A percentile compares a stretch with the other conserved stretches of the same genome.
These are phyloP conservation scores for Margaritifera margaritifera DNA, from an alignment of 2,888 invertebrate species.

Conservation along the genomic window DNA sequence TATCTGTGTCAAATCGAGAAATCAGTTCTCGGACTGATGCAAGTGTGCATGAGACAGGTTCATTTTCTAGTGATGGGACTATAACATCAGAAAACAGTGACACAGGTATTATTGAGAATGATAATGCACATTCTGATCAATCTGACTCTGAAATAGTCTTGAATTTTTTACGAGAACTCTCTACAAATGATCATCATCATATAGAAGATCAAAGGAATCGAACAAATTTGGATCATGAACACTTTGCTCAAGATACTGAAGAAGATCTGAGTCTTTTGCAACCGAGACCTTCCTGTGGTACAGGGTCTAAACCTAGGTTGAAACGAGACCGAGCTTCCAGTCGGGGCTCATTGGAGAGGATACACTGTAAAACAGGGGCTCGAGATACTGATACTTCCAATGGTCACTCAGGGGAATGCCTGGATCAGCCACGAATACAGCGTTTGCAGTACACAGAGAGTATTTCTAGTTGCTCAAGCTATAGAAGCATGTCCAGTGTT, in stretches of 20 bases:
- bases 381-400: constrained; percentile 3
- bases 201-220: no score
- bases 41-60: constrained; percentile 20
- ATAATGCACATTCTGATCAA: no score
- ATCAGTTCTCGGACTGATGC: not conserved
- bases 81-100: not conserved
- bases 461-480: constrained; percentile 42
- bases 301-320: no score
- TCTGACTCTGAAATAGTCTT: no score
- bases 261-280: no score
- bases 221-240: no score
- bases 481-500: constrained; percentile 27
- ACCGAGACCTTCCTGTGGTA: no score
- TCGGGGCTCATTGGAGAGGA: constrained; percentile 22
- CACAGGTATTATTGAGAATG: not conserved
- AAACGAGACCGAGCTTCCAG: not conserved
- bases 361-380: constrained; percentile 33
- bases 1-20: constrained; percentile 31
- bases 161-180: no score
- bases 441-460: constrained; percentile 36
- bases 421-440: constrained; percentile 20
- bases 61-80: constrained; percentile 37
- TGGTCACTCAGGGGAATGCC: not conserved
- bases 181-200: no score
- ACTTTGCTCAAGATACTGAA: no score